Evolutionary conservation across 2,113 vertebrate genomes (phyloP).

Genomic region (Suricata suricatta): DNA sequence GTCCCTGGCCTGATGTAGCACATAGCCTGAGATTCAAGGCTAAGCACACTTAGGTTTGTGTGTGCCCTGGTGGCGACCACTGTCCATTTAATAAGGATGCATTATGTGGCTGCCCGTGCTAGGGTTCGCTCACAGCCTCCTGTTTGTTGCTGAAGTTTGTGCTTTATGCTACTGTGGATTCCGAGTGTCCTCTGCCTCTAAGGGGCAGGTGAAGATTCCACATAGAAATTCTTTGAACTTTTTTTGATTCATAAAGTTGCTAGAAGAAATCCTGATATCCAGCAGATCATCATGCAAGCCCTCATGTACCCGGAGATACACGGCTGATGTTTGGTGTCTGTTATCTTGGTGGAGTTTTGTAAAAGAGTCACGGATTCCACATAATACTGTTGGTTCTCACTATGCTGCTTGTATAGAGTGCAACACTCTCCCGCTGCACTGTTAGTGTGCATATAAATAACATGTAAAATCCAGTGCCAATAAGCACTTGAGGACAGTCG

Average conservation of each 20-base stretch:
- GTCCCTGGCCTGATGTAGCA: constrained; percentile 91
- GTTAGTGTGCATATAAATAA: constrained; percentile 85
- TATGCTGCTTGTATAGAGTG: constrained; percentile 91
- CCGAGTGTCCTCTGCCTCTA: constrained; percentile 89
- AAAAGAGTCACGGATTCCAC: constrained; percentile 89
- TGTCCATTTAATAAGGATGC: constrained; percentile 91
- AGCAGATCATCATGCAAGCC: constrained; percentile 92
- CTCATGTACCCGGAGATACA: constrained; percentile 95
- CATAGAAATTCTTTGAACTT: constrained; percentile 94
- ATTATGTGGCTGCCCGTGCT: constrained; percentile 91
- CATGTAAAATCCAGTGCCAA: constrained; percentile 84
- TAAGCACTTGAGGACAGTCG: constrained; percentile 79
- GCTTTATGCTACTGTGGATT: constrained; percentile 87
- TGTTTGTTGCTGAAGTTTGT: constrained; percentile 90
- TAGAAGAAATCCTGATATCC: constrained; percentile 92
- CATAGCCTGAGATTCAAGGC: constrained; percentile 92
- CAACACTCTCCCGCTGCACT: constrained; percentile 91
- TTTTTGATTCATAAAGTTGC: constrained; percentile 92
- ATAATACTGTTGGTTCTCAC: constrained; percentile 91
- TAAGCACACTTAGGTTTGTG: constrained; percentile 90
- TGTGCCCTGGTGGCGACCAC: constrained; percentile 90
- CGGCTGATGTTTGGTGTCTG: constrained; percentile 88
- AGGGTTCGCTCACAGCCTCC: constrained; percentile 92
- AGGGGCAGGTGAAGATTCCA: constrained; percentile 93
- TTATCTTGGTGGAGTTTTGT: not conserved